Evolutionary conservation across 1,140 invertebrate species (phyloP), one percentile per base, ranked within the genome.

Genomic region (Steinernema feltiae): DNA sequence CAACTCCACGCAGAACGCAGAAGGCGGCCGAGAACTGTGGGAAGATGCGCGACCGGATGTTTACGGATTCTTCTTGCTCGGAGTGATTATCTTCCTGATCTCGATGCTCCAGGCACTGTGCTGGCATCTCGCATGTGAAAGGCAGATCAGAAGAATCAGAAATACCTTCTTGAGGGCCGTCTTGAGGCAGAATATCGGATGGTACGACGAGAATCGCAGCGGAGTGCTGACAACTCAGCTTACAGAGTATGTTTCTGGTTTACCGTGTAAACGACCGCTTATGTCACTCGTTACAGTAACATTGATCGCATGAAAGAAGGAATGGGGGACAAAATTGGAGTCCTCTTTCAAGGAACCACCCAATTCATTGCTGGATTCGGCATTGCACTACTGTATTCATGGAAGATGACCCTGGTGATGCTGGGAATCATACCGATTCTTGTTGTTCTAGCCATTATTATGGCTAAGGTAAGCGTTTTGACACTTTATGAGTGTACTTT

Each of bases 171-270:
- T 94, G 24, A 87, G 90, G 79, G 89, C 92, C 2, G 90, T 94
- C 0, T 87, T 95, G 1, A 89, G 92, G 18, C 93, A 95, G 87
- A 93, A 95, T 81, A 93, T 95, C 82, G 88, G 91, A 27, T 95
- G 93, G 93, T 94, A 93, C 86, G 93, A 95, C 84, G 90, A 91
- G 1, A 91, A 93, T 80, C 91, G 92, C 29, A 91, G 91, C 21
- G 92, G 92, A 82, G 93, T 94, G 84, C 93, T 95, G 81, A 92
- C 93, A 72, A 92, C 91, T 69, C 90, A 92, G 87, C 91, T 95
- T 79, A 91, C 93, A n/a, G 93, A 94, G 93, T 94, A 89, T 91
- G 92, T n/a, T n/a, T n/a, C n/a, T n/a, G n/a, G n/a, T n/a, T 91
- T 41, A 46, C 21, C 12, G 21, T 27, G 29, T 18, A 18, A 27